Evolutionary conservation across 2,113 vertebrate species (phyloP), one percentile per base, ranked within the genome.

Genomic region (Hyaena hyaena): DNA sequence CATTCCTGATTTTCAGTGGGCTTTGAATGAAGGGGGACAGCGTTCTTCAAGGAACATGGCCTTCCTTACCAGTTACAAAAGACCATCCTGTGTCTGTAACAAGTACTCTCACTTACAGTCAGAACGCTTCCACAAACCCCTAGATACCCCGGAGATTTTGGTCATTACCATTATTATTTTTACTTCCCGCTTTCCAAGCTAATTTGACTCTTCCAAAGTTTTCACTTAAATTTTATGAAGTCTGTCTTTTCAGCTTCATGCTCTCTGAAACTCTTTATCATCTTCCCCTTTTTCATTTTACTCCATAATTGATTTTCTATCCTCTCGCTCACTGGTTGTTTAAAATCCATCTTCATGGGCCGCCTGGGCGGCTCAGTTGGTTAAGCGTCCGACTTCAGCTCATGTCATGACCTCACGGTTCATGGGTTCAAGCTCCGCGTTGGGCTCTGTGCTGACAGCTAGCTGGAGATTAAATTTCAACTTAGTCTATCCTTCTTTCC

Each of bases 81-180:
- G 15, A 66, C 4, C 6, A 4, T 10, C 7, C 0, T 2, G 1
- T 16, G 7, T 24, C 15, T 66, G 3, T 3, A 7, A 4, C n/a
- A 12, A 73, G 0, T 2, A n/a, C 0, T 0, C 6, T 43, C 24
- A 21, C 15, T 53, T 48, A 33, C 5, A 82, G 12, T 71, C 65
- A 24, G 21, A 88, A 17, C 2, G 15, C 4, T 55, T 31, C 43
- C 2, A 7, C 1, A 11, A 85, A 33, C 10, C 23, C 92, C 14
- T n/a, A 88, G 23, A 55, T 87, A 88, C 7, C 10, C 19, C 28
- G 43, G 81, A 55, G 0, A 85, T 53, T 84, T 85, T 45, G 80
- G 5, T 61, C 39, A 88, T 73, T 65, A 9, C 4, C 53, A 0
- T 8, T 19, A 66, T 71, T 26, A 17, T 88, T 77, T 88, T 84